Conservation (phyloP, 2,888 invertebrate species). For the Thymelicus lineola region DNA sequence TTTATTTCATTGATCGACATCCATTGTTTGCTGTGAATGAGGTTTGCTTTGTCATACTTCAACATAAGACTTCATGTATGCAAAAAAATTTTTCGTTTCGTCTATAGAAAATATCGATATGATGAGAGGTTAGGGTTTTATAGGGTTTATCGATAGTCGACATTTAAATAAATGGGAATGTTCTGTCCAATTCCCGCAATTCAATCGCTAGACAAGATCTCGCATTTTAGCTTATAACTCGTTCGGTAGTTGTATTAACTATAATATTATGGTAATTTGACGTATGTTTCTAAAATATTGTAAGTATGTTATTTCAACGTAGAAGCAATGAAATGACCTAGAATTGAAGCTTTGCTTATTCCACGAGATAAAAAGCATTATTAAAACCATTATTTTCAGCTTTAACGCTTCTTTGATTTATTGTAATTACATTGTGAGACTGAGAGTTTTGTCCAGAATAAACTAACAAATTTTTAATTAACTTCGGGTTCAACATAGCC, state of each 20-base stretch:
- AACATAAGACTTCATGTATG: conserved; percentile 12
- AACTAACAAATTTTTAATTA: conserved; percentile 5
- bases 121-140: conserved; percentile 15
- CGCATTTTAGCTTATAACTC: conserved; percentile 14
- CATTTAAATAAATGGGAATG: conserved; percentile 26
- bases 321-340: too few relatives aligned
- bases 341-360: too few relatives aligned
- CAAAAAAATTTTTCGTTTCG: not conserved
- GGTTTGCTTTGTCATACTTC: not conserved
- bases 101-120: conserved; percentile 5
- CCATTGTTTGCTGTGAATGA: not conserved
- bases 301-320: too few relatives aligned
- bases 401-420: too few relatives aligned
- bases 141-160: conserved; percentile 35
- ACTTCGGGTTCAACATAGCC: not conserved
- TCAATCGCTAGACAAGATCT: conserved; percentile 29
- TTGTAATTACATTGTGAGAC: too few relatives aligned
- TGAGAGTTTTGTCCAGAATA: conserved; percentile 2
- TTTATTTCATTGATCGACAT: not conserved
- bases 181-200: conserved; percentile 26
- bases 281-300: too few relatives aligned
- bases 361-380: too few relatives aligned
- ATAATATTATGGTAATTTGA: not conserved
- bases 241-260: conserved; percentile 10
- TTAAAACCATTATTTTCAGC: too few relatives aligned